Conservation (phyloP, 2,797 vertebrate species). For the Hoplostethus mediterraneus region DNA sequence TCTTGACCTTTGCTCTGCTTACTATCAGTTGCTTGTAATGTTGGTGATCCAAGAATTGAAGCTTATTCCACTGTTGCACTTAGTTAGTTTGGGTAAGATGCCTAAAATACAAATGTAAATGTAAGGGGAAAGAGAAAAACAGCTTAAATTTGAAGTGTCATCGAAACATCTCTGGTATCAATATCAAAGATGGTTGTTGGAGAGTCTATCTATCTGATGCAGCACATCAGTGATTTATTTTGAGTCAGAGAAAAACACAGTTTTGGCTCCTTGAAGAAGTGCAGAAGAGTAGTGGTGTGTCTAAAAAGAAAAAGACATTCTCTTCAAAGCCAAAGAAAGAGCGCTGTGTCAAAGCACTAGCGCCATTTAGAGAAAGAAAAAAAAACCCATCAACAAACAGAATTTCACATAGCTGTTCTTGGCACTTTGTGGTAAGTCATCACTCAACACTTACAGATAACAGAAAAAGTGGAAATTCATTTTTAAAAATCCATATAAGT, state of each 20-base stretch:
- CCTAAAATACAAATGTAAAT: background rate
- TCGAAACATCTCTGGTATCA: conserved; percentile 9
- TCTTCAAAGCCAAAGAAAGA: conserved; percentile 55
- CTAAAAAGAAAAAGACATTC: conserved; percentile 44
- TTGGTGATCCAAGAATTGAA: background rate
- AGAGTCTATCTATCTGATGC: conserved; percentile 6
- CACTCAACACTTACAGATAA: conserved; percentile 32
- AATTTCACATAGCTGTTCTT: conserved; percentile 54
- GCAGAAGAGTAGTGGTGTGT: conserved; percentile 35
- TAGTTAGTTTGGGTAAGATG: background rate
- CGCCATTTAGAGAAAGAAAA: conserved; percentile 36
- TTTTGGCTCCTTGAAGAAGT: conserved; percentile 41
- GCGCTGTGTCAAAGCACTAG: conserved; percentile 59
- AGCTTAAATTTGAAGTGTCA: conserved; percentile 19
- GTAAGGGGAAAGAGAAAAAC: background rate
- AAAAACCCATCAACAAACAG: conserved; percentile 38
- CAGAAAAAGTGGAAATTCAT: conserved; percentile 34
- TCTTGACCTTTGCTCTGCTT: background rate
- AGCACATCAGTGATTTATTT: conserved; percentile 42
- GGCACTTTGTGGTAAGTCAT: conserved; percentile 54
- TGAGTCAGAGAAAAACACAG: conserved; percentile 37
- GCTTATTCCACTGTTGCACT: too few species aligned
- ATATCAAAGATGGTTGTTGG: background rate
- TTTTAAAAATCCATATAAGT: conserved; percentile 32
- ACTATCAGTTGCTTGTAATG: background rate